phyloP scores from a whole-genome alignment of 1,140 invertebrate species.

The Pinna nobilis region DNA sequence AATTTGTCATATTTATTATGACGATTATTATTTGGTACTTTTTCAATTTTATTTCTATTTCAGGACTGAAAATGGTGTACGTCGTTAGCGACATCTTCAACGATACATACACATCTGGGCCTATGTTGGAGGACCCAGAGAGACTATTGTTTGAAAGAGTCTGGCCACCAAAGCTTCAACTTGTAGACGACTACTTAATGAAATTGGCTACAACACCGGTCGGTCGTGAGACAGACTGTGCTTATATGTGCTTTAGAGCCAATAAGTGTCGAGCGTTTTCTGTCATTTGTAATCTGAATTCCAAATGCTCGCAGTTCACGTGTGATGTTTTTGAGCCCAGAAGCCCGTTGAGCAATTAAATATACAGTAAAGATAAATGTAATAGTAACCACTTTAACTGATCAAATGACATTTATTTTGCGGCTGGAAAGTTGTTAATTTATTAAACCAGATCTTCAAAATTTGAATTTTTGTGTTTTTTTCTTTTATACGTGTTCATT shows the following conservation, averaged over 20 bases:
- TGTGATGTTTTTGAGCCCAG: conserved; percentile 43
- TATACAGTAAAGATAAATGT: too few species aligned
- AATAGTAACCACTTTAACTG: too few species aligned
- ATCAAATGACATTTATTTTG: too few species aligned
- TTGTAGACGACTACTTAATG: conserved; percentile 22
- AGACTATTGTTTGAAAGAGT: conserved; percentile 38
- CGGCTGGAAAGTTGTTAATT: too few species aligned
- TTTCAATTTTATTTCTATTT: not conserved
- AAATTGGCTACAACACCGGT: conserved; percentile 17
- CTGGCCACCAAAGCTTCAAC: conserved; percentile 38
- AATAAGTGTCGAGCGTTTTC: conserved; percentile 31
- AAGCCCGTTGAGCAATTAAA: too few species aligned
- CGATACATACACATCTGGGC: not conserved
- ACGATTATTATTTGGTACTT: not conserved
- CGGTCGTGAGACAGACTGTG: conserved; percentile 38
- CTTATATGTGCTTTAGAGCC: conserved; percentile 35
- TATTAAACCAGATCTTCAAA: too few species aligned
- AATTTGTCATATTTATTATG: not conserved
- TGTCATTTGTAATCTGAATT: conserved; percentile 15
- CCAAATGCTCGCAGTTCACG: conserved; percentile 37
- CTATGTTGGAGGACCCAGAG: conserved; percentile 10
- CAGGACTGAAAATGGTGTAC: conserved; percentile 38
- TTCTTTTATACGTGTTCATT: too few species aligned
- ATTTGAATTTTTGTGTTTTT: too few species aligned
- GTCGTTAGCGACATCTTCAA: conserved; percentile 33